A percentile compares a stretch with the other conserved stretches of the same genome.
phyloP scores from a whole-genome alignment of 2,113 vertebrate genomes.

The Heterotis niloticus region DNA sequence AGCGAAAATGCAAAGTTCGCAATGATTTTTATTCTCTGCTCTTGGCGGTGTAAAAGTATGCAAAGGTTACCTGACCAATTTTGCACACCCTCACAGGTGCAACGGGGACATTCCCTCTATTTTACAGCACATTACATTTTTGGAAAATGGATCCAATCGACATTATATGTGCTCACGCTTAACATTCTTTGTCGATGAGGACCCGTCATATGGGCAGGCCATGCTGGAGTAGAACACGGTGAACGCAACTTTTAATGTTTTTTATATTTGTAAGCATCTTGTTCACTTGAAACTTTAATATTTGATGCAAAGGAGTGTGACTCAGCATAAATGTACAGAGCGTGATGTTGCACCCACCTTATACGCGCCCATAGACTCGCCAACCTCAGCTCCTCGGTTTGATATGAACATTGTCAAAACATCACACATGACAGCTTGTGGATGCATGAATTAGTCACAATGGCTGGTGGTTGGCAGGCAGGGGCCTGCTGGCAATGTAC shows the following conservation, averaged over 20 bases:
- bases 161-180: neutral
- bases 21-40: no score
- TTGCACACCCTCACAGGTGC: no score
- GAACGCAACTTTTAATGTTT: no score
- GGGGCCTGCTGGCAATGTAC: neutral
- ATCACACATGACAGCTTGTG: neutral
- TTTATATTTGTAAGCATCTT: neutral
- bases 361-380: neutral
- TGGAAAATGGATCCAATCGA: neutral
- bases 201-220: no score
- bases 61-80: no score
- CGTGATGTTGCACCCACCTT: neutral
- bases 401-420: neutral
- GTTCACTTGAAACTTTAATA: neutral
- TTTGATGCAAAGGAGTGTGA: neutral
- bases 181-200: no score
- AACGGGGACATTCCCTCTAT: no score
- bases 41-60: no score
- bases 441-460: neutral
- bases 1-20: no score
- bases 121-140: no score
- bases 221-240: neutral
- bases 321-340: neutral
- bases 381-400: neutral
- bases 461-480: neutral